A percentile compares a stretch with the other conserved stretches of the same genome.
phyloP scores from a whole-genome alignment of 2,113 vertebrate genomes.

The Onychorhynchus coronatus region DNA sequence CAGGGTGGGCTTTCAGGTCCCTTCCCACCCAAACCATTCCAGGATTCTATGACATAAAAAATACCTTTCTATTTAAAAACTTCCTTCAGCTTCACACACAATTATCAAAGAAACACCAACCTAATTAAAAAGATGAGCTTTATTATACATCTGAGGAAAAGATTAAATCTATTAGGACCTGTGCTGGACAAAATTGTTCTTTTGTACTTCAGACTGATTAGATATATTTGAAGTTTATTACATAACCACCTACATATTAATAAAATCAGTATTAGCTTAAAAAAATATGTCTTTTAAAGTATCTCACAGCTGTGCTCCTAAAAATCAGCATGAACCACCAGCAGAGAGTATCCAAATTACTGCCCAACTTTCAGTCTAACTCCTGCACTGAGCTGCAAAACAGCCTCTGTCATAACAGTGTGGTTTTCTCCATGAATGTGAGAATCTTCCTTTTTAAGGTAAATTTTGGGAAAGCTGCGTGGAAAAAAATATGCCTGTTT shows the following conservation, averaged over 20 bases:
- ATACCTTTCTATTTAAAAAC: not conserved
- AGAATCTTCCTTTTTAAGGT: not conserved
- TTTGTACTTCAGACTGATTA: not conserved
- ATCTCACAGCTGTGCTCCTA: not conserved
- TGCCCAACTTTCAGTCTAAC: not conserved
- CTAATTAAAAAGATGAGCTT: not conserved
- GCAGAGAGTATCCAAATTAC: not conserved
- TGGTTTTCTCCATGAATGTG: not conserved
- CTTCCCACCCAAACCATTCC: not conserved
- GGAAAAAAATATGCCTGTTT: not conserved
- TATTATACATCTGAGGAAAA: not conserved
- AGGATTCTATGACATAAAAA: not conserved
- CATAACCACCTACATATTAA: not conserved
- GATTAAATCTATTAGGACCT: not conserved
- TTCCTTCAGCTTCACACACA: not conserved
- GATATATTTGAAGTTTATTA: not conserved
- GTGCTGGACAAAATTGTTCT: not conserved
- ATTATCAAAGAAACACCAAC: not conserved
- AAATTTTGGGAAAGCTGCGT: not conserved
- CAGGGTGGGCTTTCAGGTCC: accelerated
- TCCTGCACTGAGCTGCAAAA: not conserved
- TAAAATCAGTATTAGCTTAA: not conserved
- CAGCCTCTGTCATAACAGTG: not conserved
- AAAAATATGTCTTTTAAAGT: not conserved
- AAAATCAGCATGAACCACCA: not conserved